A percentile compares a stretch with the other conserved stretches of the same genome.
Conservation (phyloP, 2,797 vertebrate species). For the Catamblyrhynchus diadema region DNA sequence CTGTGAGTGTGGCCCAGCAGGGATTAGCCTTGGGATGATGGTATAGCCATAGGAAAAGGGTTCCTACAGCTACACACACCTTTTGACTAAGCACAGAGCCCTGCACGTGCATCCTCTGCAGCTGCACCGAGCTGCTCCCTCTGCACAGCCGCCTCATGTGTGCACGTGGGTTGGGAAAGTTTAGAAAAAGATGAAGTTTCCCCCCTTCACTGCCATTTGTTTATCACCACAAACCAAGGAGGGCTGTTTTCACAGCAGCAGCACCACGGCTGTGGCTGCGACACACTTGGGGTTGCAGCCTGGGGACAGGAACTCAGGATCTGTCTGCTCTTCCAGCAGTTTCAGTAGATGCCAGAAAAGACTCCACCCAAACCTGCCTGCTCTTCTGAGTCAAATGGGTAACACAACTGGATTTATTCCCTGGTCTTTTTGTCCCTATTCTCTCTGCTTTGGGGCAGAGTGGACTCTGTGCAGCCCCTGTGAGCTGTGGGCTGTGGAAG, state of each 20-base stretch:
- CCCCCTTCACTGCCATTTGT: background rate
- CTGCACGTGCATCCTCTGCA: background rate
- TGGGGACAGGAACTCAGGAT: background rate
- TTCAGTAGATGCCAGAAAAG: background rate
- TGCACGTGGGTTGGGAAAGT: fast-evolving
- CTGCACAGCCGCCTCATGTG: fast-evolving
- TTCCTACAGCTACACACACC: background rate
- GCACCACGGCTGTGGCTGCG: background rate
- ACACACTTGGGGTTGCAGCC: background rate
- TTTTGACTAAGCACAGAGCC: background rate
- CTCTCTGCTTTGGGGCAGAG: background rate
- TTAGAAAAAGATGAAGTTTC: background rate
- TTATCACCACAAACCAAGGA: background rate
- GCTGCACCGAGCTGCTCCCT: background rate
- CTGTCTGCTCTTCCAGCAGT: background rate
- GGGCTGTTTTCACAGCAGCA: background rate
- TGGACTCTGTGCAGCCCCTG: background rate
- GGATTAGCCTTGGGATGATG: background rate
- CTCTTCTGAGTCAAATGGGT: background rate
- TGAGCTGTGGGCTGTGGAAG: background rate
- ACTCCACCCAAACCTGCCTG: background rate
- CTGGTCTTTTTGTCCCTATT: background rate
- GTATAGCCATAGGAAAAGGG: background rate
- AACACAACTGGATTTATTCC: background rate
- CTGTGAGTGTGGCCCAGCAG: fast-evolving